phyloP scores from a whole-genome alignment of 2,888 invertebrate species.

The Encarsia formosa region DNA sequence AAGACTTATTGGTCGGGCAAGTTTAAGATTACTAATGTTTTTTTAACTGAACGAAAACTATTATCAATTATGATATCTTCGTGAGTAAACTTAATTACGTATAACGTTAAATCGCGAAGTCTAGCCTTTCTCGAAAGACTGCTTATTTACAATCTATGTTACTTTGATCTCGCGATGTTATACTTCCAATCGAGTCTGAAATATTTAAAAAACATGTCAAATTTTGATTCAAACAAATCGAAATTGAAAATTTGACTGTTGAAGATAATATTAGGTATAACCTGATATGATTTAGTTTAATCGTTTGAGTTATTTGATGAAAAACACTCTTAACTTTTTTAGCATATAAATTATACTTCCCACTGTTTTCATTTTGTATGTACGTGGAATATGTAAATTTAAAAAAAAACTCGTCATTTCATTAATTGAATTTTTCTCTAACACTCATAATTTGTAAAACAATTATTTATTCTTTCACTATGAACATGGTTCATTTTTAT shows the following conservation, averaged over 20 bases:
- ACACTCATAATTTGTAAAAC: too few relatives aligned
- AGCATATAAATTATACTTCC: too few relatives aligned
- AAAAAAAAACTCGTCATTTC: too few relatives aligned
- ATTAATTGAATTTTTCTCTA: too few relatives aligned
- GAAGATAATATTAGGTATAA: neutral
- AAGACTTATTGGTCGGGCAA: constrained; percentile 10
- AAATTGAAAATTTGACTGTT: neutral
- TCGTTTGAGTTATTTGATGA: too few relatives aligned
- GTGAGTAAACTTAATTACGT: constrained; percentile 17
- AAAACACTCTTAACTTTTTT: too few relatives aligned
- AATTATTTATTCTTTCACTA: too few relatives aligned
- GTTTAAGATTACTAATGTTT: constrained; percentile 22
- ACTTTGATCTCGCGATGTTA: constrained; percentile 9
- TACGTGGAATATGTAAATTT: too few relatives aligned
- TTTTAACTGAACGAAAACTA: constrained; percentile 7
- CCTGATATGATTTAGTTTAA: too few relatives aligned
- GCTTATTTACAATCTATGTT: constrained; percentile 13
- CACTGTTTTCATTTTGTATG: too few relatives aligned
- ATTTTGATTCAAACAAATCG: neutral
- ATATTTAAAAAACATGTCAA: constrained; percentile 1
- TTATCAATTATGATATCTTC: constrained; percentile 16
- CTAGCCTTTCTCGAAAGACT: constrained; percentile 25
- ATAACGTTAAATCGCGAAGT: constrained; percentile 15
- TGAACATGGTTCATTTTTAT: too few relatives aligned
- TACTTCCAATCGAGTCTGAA: neutral